phyloP scores from a whole-genome alignment of 2,113 vertebrate genomes.

The Dendropsophus ebraccatus region DNA sequence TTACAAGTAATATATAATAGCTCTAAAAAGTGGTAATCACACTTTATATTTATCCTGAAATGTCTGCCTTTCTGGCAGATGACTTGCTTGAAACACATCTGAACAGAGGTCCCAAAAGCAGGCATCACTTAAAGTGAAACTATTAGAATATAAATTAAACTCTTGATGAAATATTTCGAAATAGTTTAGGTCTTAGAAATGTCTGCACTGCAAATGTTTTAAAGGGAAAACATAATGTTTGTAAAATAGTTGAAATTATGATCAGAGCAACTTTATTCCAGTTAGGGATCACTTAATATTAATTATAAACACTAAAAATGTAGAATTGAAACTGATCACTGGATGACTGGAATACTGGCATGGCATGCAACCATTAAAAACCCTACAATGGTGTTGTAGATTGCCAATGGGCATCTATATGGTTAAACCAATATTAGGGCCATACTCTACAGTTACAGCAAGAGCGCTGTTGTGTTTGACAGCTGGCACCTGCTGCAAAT shows the following conservation, averaged over 20 bases:
- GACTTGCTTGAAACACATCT: conserved; percentile 61
- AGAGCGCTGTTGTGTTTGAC: no score
- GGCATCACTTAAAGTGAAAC: conserved; percentile 58
- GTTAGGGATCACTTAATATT: neutral
- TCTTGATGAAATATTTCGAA: conserved; percentile 47
- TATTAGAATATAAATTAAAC: conserved; percentile 63
- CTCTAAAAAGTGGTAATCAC: conserved; percentile 58
- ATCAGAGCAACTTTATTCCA: neutral
- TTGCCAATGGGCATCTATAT: no score
- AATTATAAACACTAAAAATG: neutral
- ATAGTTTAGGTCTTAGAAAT: conserved; percentile 26
- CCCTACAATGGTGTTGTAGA: no score
- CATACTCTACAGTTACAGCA: no score
- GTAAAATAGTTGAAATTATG: conserved; percentile 67
- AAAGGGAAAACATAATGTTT: conserved; percentile 69
- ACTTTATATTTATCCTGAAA: conserved; percentile 63
- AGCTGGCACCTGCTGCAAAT: no score
- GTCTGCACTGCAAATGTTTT: conserved; percentile 61
- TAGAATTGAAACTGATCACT: no score
- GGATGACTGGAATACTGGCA: no score
- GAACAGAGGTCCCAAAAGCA: conserved; percentile 61
- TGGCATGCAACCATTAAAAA: no score
- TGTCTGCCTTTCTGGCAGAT: conserved; percentile 60
- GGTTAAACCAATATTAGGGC: no score
- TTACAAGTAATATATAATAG: conserved; percentile 30